Evolutionary conservation across 2,113 vertebrate genomes (phyloP), one percentile per base, ranked within the genome.

Genomic region (Erpornis zantholeuca): DNA sequence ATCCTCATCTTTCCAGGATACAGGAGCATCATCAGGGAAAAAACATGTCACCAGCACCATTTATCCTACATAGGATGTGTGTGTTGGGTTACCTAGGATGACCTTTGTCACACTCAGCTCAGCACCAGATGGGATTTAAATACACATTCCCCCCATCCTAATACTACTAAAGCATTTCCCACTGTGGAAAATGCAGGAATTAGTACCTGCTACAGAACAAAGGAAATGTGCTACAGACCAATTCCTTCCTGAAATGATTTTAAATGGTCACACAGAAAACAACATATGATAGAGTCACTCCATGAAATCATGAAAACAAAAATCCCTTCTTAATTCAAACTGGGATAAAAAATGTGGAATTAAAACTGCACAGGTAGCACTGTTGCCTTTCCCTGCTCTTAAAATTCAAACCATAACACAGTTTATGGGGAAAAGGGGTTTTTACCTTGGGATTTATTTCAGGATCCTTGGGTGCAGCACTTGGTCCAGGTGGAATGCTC

Each of bases 81-180:
- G 66, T 6, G 3, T 27, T 40, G 31, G 31, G 83, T 88, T 72
- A 92, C 94, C 92, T 78, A 40, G 73, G 65, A 56, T 82, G 59
- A 93, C 86, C 95, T 86, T 73, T 20, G 40, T n/a, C 56, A 60
- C 33, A 5, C 82, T 85, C 52, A 19, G 82, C 77, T 23, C 78
- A 35, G 66, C 68, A 83, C 68, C 90, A 96, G 90, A 95, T 86
- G 90, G 94, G 76, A 65, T 73, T 71, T 86, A 86, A 96, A 73
- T n/a, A 80, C 7, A 64, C 27, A 27, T 75, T 82, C 53, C 25
- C 68, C 61, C 42, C 63, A 49, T 76, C 77, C 79, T 95, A 96
- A 92, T 90, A 71, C 93, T 54, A 33, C 79, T 90, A 83, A 90
- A 90, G 11, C 88, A 53, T 45, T 93, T 93, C 88, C 88, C 11